Evolutionary conservation across 1,140 invertebrate species (phyloP).

Genomic region (Amyelois transitella): DNA sequence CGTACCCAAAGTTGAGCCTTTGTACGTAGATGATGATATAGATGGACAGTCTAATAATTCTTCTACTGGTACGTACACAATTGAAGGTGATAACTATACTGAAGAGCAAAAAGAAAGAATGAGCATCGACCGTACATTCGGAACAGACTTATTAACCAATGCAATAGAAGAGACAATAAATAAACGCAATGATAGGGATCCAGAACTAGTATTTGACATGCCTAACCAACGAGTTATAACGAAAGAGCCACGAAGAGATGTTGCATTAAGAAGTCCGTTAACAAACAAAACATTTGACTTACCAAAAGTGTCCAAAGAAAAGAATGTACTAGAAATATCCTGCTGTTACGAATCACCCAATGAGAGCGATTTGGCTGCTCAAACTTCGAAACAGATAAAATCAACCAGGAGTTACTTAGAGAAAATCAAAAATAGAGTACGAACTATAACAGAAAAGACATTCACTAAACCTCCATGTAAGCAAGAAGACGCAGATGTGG

Average conservation of each 20-base stretch:
- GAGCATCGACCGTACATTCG: conserved; percentile 88
- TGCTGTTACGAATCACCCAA: conserved; percentile 75
- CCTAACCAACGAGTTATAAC: conserved; percentile 42
- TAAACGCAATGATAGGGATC: conserved; percentile 39
- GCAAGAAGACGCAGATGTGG: conserved; percentile 60
- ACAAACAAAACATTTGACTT: conserved; percentile 40
- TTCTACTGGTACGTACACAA: conserved; percentile 90
- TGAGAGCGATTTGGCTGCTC: conserved; percentile 60
- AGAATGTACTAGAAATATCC: conserved; percentile 77
- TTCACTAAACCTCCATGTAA: conserved; percentile 61
- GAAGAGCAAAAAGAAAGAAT: conserved; percentile 90
- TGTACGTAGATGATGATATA: conserved; percentile 62
- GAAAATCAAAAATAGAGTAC: conserved; percentile 75
- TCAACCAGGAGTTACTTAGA: conserved; percentile 75
- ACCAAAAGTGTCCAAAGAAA: conserved; percentile 66
- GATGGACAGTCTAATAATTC: conserved; percentile 67
- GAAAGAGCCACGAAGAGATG: conserved; percentile 53
- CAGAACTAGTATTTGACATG: conserved; percentile 59
- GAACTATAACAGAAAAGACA: conserved; percentile 72
- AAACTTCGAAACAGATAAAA: conserved; percentile 68
- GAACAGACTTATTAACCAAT: conserved; percentile 38
- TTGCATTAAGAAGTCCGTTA: conserved; percentile 36
- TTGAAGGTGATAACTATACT: conserved; percentile 87
- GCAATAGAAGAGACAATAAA: conserved; percentile 47
- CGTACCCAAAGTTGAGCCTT: conserved; percentile 42